Evolutionary conservation across 2,113 vertebrate species (phyloP).

Genomic region (Merops nubicus): DNA sequence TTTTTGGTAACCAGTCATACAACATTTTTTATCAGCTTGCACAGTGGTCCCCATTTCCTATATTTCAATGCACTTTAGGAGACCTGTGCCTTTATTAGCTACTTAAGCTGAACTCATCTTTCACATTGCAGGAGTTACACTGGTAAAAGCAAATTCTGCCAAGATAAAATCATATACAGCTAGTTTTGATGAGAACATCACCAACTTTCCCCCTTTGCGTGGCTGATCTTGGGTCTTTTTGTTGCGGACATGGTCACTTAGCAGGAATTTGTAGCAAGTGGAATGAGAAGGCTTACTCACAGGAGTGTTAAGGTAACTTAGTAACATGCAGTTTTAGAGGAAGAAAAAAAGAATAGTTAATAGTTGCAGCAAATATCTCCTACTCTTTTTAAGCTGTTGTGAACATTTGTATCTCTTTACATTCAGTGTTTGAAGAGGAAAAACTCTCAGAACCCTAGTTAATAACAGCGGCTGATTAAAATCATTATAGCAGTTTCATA

Average conservation of each 20-base stretch:
- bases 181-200: neutral
- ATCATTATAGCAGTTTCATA: neutral
- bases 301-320: neutral
- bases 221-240: neutral
- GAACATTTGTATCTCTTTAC: neutral
- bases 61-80: neutral
- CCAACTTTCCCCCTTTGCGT: rapidly evolving
- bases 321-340: neutral
- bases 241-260: neutral
- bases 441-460: neutral
- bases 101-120: neutral
- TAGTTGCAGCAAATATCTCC: neutral
- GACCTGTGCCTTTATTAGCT: neutral
- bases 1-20: neutral
- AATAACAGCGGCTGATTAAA: neutral
- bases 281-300: neutral
- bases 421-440: neutral
- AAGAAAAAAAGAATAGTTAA: neutral
- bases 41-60: neutral
- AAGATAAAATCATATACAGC: neutral
- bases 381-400: neutral
- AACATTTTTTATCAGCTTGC: neutral
- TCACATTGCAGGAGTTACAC: neutral
- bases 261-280: neutral
- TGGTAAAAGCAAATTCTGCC: neutral